Evolutionary conservation across 2,888 invertebrate species (phyloP).

Genomic region (Papilio protenor): DNA sequence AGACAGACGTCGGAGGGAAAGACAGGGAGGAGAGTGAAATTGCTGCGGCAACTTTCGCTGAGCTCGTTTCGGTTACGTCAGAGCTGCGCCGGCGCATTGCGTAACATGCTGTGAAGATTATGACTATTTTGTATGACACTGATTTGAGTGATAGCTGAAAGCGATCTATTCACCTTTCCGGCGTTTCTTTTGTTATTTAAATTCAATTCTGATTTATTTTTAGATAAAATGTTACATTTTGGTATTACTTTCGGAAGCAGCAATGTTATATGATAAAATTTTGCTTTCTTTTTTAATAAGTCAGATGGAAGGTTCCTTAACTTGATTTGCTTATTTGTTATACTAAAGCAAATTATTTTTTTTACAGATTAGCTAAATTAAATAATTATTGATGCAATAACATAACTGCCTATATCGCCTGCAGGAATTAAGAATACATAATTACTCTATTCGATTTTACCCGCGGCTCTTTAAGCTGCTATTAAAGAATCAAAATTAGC

Average conservation of each 20-base stretch:
- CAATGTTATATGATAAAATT: neutral
- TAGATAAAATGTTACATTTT: conserved; percentile 4
- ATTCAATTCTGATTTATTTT: conserved; percentile 19
- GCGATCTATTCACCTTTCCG: conserved; percentile 74
- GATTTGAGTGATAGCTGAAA: conserved; percentile 76
- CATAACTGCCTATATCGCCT: neutral
- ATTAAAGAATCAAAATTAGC: conserved; percentile 23
- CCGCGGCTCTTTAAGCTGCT: conserved; percentile 12
- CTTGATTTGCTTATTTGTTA: neutral
- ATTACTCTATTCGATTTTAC: conserved; percentile 19
- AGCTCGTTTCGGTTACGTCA: conserved; percentile 81
- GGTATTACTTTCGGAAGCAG: neutral
- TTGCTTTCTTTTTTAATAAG: neutral
- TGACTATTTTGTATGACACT: conserved; percentile 75
- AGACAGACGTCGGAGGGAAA: conserved; percentile 68
- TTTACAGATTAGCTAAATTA: neutral
- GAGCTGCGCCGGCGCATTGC: conserved; percentile 65
- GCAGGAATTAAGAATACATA: conserved; percentile 17
- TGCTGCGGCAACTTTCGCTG: conserved; percentile 80
- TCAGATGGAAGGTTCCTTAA: neutral
- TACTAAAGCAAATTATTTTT: neutral
- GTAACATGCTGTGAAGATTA: conserved; percentile 73
- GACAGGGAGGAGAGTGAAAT: conserved; percentile 79
- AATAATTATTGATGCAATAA: neutral
- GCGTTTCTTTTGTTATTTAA: conserved; percentile 49